phyloP scores from a whole-genome alignment of 2,797 vertebrate genomes.

The Nothura maculosa region DNA sequence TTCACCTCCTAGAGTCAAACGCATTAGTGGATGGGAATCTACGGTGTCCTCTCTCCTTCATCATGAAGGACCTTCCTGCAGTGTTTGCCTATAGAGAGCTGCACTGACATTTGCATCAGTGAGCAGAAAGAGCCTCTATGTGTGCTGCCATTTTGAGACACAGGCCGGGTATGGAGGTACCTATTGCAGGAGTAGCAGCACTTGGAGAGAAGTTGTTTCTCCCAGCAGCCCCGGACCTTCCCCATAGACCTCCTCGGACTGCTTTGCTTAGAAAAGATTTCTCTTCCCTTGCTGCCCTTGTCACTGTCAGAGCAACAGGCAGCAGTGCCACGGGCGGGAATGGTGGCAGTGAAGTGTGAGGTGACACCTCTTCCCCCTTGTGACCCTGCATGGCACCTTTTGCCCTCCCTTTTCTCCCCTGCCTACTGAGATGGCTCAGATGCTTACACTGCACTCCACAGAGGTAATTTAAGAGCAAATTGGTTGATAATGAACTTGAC shows the following conservation, averaged over 20 bases:
- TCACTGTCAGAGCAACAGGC: neutral
- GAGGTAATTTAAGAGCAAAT: neutral
- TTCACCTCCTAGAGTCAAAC: neutral
- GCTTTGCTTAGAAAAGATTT: neutral
- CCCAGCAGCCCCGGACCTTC: neutral
- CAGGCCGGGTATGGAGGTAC: neutral
- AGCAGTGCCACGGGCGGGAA: rapidly evolving
- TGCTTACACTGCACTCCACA: neutral
- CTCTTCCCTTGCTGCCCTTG: neutral
- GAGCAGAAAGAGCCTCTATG: neutral
- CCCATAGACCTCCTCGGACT: neutral
- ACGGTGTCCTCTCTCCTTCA: neutral
- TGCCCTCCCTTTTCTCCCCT: neutral
- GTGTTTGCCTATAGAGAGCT: neutral
- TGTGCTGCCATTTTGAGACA: neutral
- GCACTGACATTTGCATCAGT: rapidly evolving
- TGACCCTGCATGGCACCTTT: rapidly evolving
- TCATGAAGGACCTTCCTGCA: neutral
- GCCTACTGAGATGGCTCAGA: neutral
- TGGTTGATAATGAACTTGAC: neutral
- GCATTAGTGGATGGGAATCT: neutral
- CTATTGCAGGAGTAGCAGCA: neutral
- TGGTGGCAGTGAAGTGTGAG: neutral
- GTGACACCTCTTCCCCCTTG: neutral
- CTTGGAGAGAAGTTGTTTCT: neutral